Percentiles rank a stretch among this genome's conserved stretches.
Evolutionary conservation across 2,797 vertebrate species (phyloP).

Genomic region (Pseudochaenichthys georgianus): DNA sequence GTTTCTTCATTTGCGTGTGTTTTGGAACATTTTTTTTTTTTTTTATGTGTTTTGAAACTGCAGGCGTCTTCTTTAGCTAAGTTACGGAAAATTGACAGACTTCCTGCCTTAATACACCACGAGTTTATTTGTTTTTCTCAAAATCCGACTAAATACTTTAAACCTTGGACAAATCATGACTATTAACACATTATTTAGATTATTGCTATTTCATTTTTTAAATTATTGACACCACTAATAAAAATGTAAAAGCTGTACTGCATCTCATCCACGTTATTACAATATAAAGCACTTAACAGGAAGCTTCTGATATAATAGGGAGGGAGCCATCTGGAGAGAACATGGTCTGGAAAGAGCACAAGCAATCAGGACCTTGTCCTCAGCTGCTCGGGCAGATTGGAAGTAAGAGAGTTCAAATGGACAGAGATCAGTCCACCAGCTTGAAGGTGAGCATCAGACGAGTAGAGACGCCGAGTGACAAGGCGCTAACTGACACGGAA

Average conservation of each 20-base stretch:
- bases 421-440: constrained; percentile 65
- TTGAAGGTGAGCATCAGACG: constrained; percentile 59
- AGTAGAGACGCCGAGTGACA: constrained; percentile 35
- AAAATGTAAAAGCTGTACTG: background rate
- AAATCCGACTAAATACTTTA: too few species aligned
- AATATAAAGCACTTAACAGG: constrained; percentile 5
- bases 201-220: too few species aligned
- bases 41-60: too few species aligned
- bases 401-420: constrained; percentile 37
- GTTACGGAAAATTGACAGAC: too few species aligned
- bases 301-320: constrained; percentile 29
- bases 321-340: constrained; percentile 71
- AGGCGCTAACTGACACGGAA: constrained; percentile 52
- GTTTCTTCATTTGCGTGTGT: too few species aligned
- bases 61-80: too few species aligned
- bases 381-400: constrained; percentile 40
- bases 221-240: background rate
- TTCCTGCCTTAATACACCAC: too few species aligned
- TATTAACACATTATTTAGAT: too few species aligned
- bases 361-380: constrained; percentile 64
- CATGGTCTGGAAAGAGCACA: constrained; percentile 57
- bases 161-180: too few species aligned
- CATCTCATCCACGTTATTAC: constrained; percentile 23
- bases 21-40: too few species aligned
- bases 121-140: too few species aligned